phyloP scores from a whole-genome alignment of 2,797 vertebrate species.

The Dendrocincla fuliginosa region DNA sequence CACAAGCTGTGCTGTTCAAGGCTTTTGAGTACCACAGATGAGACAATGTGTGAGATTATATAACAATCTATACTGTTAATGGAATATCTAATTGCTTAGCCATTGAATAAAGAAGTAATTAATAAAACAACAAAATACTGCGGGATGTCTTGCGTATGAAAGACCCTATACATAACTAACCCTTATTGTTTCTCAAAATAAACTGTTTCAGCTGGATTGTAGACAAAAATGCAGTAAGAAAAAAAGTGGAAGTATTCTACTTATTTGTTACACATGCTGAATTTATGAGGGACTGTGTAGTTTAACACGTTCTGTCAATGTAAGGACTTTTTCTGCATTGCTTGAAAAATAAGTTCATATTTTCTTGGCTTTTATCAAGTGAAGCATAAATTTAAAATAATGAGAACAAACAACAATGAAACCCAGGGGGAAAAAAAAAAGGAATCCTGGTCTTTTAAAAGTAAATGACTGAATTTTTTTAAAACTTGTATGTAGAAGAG shows the following conservation, averaged over 20 bases:
- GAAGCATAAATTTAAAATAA: background rate
- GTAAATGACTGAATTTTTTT: background rate
- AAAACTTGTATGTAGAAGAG: background rate
- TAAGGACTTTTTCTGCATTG: background rate
- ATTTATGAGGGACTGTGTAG: background rate
- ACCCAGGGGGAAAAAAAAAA: background rate
- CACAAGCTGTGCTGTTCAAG: background rate
- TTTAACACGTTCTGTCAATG: background rate
- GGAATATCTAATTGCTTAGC: background rate
- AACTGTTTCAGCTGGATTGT: background rate
- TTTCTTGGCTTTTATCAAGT: background rate
- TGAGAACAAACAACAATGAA: background rate
- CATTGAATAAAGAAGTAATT: background rate
- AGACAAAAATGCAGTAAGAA: background rate
- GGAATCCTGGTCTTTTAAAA: background rate
- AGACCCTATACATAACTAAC: background rate
- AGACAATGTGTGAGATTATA: background rate
- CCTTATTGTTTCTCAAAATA: background rate
- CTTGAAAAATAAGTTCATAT: background rate
- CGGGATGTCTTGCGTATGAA: background rate
- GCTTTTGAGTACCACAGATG: background rate
- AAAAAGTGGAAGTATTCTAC: background rate
- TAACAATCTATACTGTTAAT: background rate
- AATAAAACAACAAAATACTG: background rate
- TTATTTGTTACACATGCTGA: background rate